Conservation (phyloP, 2,888 invertebrate genomes). For the Calephelis perditalis region DNA sequence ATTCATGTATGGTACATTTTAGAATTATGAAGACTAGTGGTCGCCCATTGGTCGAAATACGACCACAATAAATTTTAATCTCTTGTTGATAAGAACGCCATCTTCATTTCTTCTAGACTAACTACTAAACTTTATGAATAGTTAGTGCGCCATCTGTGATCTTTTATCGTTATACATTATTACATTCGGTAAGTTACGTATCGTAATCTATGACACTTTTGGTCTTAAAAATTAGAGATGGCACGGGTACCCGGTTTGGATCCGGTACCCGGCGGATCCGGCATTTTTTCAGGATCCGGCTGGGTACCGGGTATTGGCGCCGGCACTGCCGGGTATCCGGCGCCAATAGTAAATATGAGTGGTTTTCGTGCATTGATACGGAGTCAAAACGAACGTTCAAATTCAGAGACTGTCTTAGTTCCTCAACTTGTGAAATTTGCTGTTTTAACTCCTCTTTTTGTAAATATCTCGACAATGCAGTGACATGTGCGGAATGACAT, state of each 20-base stretch:
- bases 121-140: too few species aligned
- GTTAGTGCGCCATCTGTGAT: too few species aligned
- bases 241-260: not conserved
- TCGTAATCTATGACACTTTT: too few species aligned
- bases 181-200: too few species aligned
- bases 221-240: not conserved
- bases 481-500: slow-evolving; percentile 1
- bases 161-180: too few species aligned
- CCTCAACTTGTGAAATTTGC: not conserved
- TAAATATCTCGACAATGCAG: not conserved
- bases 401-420: not conserved
- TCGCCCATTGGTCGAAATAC: too few species aligned
- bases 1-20: too few species aligned
- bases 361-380: not conserved
- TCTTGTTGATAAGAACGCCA: too few species aligned
- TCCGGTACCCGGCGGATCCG: not conserved
- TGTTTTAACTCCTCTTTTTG: not conserved
- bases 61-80: too few species aligned
- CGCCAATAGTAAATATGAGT: not conserved
- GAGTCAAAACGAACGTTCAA: not conserved
- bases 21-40: too few species aligned
- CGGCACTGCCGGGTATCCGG: not conserved
- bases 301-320: not conserved
- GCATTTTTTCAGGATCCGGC: not conserved
- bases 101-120: too few species aligned